These are phyloP conservation scores for Euura lappo DNA, from an alignment of 1,140 invertebrate genomes.

Conservation along the genomic window DNA sequence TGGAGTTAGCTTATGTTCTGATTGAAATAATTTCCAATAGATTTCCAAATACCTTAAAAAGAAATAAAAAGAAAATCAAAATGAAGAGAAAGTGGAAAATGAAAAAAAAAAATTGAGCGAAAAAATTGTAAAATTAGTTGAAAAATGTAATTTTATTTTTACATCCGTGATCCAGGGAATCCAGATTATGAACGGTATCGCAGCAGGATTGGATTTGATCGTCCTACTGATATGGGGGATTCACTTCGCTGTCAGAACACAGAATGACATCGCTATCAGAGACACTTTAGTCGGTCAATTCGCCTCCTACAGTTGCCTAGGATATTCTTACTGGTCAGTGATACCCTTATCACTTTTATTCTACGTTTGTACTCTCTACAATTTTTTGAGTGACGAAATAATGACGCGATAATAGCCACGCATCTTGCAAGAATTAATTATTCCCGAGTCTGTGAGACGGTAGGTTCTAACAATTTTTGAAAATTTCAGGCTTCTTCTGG, in stretches of 20 bases:
- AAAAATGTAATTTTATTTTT: no score
- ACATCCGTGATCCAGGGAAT: conserved; percentile 15
- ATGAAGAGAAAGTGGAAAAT: no score
- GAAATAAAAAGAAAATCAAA: no score
- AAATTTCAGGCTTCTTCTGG: conserved; percentile 30
- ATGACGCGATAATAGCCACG: neutral
- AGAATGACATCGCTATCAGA: conserved; percentile 31
- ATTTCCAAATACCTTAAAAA: no score
- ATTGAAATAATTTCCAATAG: no score
- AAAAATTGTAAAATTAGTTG: no score
- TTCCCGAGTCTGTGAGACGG: no score
- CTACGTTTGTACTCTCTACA: neutral
- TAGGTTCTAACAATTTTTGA: neutral
- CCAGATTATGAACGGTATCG: conserved; percentile 20
- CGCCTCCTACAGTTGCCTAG: conserved; percentile 24
- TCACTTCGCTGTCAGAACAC: conserved; percentile 26
- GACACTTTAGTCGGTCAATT: conserved; percentile 34
- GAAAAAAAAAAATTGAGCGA: no score
- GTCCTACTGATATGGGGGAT: conserved; percentile 28
- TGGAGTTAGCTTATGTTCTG: no score
- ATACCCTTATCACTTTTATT: conserved; percentile 7
- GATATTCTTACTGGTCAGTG: conserved; percentile 33
- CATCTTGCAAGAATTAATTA: neutral
- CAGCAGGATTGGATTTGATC: conserved; percentile 26
- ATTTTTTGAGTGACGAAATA: neutral